Base-by-base conservation (phyloP, 2,888 invertebrate genomes). In the Philereme vetulata region DNA sequence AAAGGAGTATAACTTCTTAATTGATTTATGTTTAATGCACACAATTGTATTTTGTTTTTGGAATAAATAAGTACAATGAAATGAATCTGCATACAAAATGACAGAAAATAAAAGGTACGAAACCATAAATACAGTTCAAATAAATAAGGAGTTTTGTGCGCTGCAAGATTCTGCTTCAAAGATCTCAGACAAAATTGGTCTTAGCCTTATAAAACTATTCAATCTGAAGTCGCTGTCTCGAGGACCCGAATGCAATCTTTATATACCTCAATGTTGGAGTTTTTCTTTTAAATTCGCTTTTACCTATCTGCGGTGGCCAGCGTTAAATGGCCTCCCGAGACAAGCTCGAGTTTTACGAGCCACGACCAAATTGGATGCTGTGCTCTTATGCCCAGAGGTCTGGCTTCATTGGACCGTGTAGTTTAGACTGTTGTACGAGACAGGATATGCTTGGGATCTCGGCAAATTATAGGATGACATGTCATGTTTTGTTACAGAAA, bases 401-500 rank as follows among this genome's bases (percentile, higher is more conserved):
- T 65, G 48, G 48, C 44, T 47, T 33, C 38, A 42, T 55, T 66
- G 65, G 70, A 56, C 58, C 50, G 38, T 36, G 50, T 62, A 59
- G 61, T 66, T 65, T 56, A 57, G 61, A 58, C 65, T 64, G 68
- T 68, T 64, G 65, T 56, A 62, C 60, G 59, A 58, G 64, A 60
- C 60, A 64, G 68, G 65, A 65, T 67, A 65, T 68, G 65, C 55
- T 62, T 55, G 66, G 68, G 68, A 70, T 65, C 66, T 65, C 62
- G 51, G 65, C 64, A 70, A 70, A 70, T 70, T 68, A 70, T 66
- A 68, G 66, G 66, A 70, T 70, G 70, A 68, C 68, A 68, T 70
- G 70, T 70, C 66, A 68, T 68, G 68, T 70, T 67, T 65, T 56
- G 66, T 68, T 68, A 66, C 60, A 51, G 49, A 38, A 44, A 61